These are phyloP conservation scores for Todiramphus chloris DNA, from an alignment of 2,113 vertebrate species.

Conservation along the genomic window DNA sequence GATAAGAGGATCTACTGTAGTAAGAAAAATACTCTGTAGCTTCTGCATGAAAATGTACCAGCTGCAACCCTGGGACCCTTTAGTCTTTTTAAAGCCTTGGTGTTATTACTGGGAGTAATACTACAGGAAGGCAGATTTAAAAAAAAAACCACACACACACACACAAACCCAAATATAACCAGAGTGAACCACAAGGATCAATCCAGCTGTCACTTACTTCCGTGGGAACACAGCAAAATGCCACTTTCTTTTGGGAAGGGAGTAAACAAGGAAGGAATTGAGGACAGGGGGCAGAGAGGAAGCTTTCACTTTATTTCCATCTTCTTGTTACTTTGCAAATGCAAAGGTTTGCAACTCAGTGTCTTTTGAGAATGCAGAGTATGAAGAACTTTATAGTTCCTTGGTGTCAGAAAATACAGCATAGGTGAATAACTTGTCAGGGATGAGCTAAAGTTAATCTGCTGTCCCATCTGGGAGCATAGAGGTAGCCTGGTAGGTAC, in stretches of 20 bases:
- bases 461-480: background rate
- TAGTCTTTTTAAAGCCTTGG: background rate
- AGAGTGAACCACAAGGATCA: background rate
- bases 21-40: background rate
- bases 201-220: background rate
- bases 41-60: background rate
- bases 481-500: background rate
- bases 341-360: background rate
- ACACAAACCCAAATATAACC: background rate
- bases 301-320: background rate
- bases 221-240: background rate
- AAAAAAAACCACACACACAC: background rate
- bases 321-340: background rate
- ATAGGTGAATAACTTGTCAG: background rate
- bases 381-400: background rate
- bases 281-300: background rate
- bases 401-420: background rate
- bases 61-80: background rate
- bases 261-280: background rate
- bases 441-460: background rate
- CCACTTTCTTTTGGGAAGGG: background rate
- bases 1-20: constrained; percentile 29
- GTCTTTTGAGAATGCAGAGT: background rate
- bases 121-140: background rate
- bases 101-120: background rate